Percentiles rank a stretch among this genome's conserved stretches.
These are phyloP conservation scores for Betta splendens DNA, from an alignment of 2,797 vertebrate genomes.

Conservation along the genomic window DNA sequence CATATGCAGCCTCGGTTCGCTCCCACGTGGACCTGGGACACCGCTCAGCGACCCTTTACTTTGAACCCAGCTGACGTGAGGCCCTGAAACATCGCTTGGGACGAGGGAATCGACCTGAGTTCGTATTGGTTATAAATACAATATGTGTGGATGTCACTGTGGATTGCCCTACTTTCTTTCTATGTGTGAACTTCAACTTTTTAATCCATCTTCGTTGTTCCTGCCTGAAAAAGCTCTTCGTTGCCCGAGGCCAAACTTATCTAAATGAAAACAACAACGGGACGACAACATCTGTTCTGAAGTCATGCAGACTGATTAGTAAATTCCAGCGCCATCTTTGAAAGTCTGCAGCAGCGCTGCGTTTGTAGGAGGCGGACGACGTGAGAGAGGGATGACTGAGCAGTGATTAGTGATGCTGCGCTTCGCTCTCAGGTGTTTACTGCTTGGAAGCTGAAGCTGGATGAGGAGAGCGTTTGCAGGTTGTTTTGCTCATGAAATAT, in stretches of 20 bases:
- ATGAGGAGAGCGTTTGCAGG: constrained; percentile 20
- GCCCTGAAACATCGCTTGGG: background rate
- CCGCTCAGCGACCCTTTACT: constrained; percentile 35
- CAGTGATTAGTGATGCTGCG: constrained; percentile 15
- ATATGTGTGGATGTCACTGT: constrained; percentile 12
- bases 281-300: constrained; percentile 28
- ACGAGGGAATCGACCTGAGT: constrained; percentile 7
- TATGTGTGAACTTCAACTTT: background rate
- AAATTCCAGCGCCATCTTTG: background rate
- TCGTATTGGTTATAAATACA: constrained; percentile 17
- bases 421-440: constrained; percentile 43
- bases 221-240: background rate
- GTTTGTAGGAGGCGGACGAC: constrained; percentile 5
- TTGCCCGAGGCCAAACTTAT: constrained; percentile 22
- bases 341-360: background rate
- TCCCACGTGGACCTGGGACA: constrained; percentile 20
- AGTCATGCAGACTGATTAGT: background rate
- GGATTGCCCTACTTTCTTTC: constrained; percentile 1
- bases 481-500: constrained; percentile 50
- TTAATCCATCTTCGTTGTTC: no score
- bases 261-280: background rate
- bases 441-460: constrained; percentile 10
- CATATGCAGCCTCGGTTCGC: constrained; percentile 22
- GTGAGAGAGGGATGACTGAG: background rate
- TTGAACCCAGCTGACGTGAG: constrained; percentile 18